Percentiles rank a stretch among this genome's conserved stretches.
These are phyloP conservation scores for Acanthosepion lycidas DNA, from an alignment of 2,888 invertebrate species.

Conservation along the genomic window DNA sequence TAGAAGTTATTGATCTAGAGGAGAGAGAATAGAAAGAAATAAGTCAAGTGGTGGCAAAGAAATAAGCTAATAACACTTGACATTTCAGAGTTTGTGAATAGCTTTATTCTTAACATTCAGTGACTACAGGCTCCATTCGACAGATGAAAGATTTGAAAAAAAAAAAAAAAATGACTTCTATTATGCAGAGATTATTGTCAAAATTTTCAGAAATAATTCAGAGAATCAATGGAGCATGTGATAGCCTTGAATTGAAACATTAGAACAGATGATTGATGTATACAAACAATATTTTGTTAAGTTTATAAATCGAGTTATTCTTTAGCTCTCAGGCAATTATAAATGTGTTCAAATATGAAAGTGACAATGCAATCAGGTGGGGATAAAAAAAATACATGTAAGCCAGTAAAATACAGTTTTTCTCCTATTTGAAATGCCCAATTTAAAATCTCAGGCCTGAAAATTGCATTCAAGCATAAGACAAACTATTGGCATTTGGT, in stretches of 20 bases:
- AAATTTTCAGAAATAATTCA: not conserved
- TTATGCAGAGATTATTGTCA: constrained; percentile 15
- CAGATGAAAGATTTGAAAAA: not conserved
- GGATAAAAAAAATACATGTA: not conserved
- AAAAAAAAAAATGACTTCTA: not conserved
- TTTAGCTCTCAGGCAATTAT: not conserved
- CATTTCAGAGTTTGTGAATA: not conserved
- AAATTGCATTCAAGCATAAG: no score
- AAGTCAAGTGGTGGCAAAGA: not conserved
- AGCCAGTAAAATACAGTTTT: not conserved
- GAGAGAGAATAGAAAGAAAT: not conserved
- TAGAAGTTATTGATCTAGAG: not conserved
- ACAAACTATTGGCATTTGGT: no score
- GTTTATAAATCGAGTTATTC: not conserved
- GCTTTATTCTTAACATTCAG: not conserved
- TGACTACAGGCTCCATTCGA: not conserved
- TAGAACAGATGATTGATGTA: not conserved
- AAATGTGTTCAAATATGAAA: not conserved
- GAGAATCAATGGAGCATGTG: not conserved
- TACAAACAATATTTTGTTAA: not conserved
- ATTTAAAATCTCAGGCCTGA: not conserved
- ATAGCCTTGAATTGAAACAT: not conserved
- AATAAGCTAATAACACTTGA: not conserved
- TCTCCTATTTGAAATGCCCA: not conserved
- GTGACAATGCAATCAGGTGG: not conserved